These are phyloP conservation scores for Upupa epops DNA, from an alignment of 2,113 vertebrate genomes.

Conservation along the genomic window DNA sequence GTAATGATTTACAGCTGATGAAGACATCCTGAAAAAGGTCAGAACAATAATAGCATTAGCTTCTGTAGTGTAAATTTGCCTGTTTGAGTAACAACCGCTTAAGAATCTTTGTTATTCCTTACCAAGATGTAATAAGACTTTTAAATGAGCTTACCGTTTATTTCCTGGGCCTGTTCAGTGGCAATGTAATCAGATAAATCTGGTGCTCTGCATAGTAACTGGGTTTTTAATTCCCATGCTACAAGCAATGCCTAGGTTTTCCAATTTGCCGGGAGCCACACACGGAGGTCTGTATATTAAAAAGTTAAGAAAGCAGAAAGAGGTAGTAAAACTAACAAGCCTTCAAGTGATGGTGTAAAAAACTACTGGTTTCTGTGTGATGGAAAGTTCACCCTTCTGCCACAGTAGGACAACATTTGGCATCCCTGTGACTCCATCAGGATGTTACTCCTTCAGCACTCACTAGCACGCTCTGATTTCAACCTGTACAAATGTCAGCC, in stretches of 20 bases:
- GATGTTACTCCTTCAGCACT: background rate
- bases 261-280: background rate
- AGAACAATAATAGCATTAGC: background rate
- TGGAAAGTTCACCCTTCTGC: background rate
- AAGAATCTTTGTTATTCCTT: background rate
- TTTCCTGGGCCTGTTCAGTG: background rate
- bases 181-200: background rate
- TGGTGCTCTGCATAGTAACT: background rate
- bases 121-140: background rate
- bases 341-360: background rate
- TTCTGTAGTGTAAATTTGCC: background rate
- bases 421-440: background rate
- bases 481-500: background rate
- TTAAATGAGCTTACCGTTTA: background rate
- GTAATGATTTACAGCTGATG: background rate
- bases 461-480: background rate
- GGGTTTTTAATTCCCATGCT: background rate
- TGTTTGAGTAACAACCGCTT: background rate
- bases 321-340: background rate
- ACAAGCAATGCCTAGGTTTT: rapidly evolving
- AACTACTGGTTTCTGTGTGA: background rate
- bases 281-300: background rate
- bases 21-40: background rate
- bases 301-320: background rate
- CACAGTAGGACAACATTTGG: background rate